These are phyloP conservation scores for Crematogaster levior DNA, from an alignment of 2,888 invertebrate genomes.

Conservation along the genomic window DNA sequence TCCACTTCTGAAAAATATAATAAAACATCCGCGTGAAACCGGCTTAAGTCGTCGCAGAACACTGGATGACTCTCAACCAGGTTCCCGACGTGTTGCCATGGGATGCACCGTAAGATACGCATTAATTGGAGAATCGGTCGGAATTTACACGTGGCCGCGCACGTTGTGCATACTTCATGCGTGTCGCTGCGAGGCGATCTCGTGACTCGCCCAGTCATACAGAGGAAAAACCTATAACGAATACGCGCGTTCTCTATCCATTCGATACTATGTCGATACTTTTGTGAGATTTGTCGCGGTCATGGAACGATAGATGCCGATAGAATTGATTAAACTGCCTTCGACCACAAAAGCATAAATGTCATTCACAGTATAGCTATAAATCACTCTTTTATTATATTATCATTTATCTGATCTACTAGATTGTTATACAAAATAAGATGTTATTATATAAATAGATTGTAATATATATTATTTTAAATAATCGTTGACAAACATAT, in stretches of 20 bases:
- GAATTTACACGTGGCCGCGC: conserved; percentile 47
- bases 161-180: conserved; percentile 28
- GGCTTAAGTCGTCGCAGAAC: conserved; percentile 30
- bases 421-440: neutral
- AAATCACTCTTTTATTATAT: neutral
- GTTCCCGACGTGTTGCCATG: conserved; percentile 30
- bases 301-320: neutral
- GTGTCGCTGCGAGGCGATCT: conserved; percentile 46
- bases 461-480: neutral
- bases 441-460: neutral
- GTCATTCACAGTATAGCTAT: neutral
- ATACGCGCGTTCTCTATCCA: neutral
- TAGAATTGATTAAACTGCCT: neutral
- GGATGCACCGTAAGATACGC: conserved; percentile 58
- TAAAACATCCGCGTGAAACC: conserved; percentile 32
- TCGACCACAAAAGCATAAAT: neutral
- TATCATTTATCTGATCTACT: neutral
- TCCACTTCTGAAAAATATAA: conserved; percentile 13
- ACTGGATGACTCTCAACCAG: conserved; percentile 31
- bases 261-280: conserved; percentile 3
- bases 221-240: neutral
- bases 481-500: neutral
- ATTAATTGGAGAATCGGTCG: conserved; percentile 53
- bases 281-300: conserved; percentile 3
- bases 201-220: conserved; percentile 19